A percentile compares a stretch with the other conserved stretches of the same genome.
Evolutionary conservation across 2,113 vertebrate species (phyloP).

Genomic region (Callaeas wilsoni): DNA sequence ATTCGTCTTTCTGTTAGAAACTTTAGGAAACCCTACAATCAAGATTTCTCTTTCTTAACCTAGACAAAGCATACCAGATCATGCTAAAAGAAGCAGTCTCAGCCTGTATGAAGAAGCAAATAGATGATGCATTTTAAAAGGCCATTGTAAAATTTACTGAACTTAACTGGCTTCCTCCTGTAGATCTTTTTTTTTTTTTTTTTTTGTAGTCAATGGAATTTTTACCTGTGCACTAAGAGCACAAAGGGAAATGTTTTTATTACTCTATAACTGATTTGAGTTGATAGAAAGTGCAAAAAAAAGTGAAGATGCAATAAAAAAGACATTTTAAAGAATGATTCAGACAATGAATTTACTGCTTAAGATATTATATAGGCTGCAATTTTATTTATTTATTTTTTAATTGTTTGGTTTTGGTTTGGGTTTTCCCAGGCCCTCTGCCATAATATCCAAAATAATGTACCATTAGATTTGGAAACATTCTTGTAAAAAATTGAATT

Average conservation of each 20-base stretch:
- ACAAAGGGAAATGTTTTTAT: background rate
- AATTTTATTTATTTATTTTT: background rate
- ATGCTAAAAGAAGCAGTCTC: background rate
- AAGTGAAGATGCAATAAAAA: background rate
- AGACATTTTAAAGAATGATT: background rate
- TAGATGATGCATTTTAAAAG: background rate
- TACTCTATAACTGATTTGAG: background rate
- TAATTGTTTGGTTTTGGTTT: background rate
- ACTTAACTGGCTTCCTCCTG: background rate
- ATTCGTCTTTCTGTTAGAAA: background rate
- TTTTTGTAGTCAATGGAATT: background rate
- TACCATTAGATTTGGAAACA: background rate
- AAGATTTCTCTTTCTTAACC: background rate
- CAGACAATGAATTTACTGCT: background rate
- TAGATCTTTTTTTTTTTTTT: background rate
- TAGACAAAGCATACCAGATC: background rate
- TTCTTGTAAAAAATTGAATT: background rate
- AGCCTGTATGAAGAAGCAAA: background rate
- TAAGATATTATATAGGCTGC: background rate
- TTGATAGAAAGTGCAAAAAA: background rate
- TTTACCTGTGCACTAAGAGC: background rate
- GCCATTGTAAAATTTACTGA: background rate
- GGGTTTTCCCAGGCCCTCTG: background rate
- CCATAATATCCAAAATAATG: background rate
- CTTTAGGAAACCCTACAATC: background rate